Evolutionary conservation across 1,140 invertebrate genomes (phyloP).

Genomic region (Dendrolimus punctatus): DNA sequence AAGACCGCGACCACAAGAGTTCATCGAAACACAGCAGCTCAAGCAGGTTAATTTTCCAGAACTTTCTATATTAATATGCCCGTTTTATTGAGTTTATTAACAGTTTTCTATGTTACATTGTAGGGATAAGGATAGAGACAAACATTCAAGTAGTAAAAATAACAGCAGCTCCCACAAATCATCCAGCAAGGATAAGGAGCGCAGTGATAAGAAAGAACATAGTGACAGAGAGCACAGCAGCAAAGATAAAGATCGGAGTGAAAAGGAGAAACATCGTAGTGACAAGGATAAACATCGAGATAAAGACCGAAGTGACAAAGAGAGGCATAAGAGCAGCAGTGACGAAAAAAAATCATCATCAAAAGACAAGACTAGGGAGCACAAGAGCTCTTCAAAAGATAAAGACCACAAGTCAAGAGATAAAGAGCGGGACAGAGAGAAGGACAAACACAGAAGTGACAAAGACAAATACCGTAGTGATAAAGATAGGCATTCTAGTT

Average conservation of each 20-base stretch:
- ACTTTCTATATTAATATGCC: conserved; percentile 27
- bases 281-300: conserved; percentile 70
- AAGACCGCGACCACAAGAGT: conserved; percentile 76
- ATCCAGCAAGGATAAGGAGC: conserved; percentile 75
- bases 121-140: conserved; percentile 72
- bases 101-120: conserved; percentile 6
- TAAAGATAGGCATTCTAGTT: conserved; percentile 73
- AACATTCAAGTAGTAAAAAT: conserved; percentile 70
- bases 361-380: conserved; percentile 68
- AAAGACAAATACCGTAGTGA: conserved; percentile 46
- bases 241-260: conserved; percentile 70
- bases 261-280: conserved; percentile 56
- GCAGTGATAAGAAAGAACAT: conserved; percentile 40
- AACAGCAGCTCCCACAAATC: conserved; percentile 77
- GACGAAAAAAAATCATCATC: conserved; percentile 69
- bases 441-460: conserved; percentile 43
- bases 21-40: conserved; percentile 64
- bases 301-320: conserved; percentile 69
- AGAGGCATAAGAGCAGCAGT: conserved; percentile 41
- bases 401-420: conserved; percentile 30
- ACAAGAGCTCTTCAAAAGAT: conserved; percentile 49
- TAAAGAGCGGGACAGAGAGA: conserved; percentile 73
- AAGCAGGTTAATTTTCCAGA: conserved; percentile 64
- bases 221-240: conserved; percentile 66
- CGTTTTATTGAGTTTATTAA: conserved; percentile 3